Percentiles rank a stretch among this genome's conserved stretches.
Conservation (phyloP, 37 sponge, comb jelly and placozoan genomes). For the Hexactinellida sp. region DNA sequence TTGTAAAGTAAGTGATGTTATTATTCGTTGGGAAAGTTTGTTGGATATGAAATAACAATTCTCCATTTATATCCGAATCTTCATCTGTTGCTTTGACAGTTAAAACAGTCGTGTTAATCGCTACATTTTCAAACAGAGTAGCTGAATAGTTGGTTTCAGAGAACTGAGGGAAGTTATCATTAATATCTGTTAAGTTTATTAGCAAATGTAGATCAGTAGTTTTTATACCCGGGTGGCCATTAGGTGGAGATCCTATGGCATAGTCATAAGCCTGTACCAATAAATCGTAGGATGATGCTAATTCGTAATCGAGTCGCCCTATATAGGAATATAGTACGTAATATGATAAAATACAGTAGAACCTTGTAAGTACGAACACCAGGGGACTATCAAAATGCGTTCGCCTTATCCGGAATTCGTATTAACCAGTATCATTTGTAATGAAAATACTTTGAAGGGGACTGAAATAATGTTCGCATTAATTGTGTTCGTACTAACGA, state of each 20-base stretch:
- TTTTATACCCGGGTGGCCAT: background rate
- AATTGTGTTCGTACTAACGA: too few relatives aligned
- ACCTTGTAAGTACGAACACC: too few relatives aligned
- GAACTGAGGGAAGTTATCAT: slow-evolving; percentile 18
- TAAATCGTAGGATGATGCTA: background rate
- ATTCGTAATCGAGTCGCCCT: slow-evolving; percentile 12
- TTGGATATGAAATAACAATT: background rate
- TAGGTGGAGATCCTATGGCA: background rate
- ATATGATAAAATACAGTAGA: background rate
- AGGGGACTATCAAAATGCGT: too few relatives aligned
- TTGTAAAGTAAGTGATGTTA: slow-evolving; percentile 10
- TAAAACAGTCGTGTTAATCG: background rate
- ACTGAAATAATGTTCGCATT: too few relatives aligned
- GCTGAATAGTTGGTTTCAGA: background rate
- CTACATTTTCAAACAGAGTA: background rate
- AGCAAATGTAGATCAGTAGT: background rate
- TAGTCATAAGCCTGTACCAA: background rate
- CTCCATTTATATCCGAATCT: background rate
- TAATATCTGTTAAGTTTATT: slow-evolving; percentile 7
- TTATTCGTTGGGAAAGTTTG: background rate
- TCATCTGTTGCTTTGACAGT: background rate
- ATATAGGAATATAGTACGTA: background rate
- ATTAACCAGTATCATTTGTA: too few relatives aligned
- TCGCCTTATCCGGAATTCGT: too few relatives aligned
- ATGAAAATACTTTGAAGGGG: too few relatives aligned